These are phyloP conservation scores for Mactromeris polynyma DNA, from an alignment of 2,888 invertebrate genomes.

Conservation along the genomic window DNA sequence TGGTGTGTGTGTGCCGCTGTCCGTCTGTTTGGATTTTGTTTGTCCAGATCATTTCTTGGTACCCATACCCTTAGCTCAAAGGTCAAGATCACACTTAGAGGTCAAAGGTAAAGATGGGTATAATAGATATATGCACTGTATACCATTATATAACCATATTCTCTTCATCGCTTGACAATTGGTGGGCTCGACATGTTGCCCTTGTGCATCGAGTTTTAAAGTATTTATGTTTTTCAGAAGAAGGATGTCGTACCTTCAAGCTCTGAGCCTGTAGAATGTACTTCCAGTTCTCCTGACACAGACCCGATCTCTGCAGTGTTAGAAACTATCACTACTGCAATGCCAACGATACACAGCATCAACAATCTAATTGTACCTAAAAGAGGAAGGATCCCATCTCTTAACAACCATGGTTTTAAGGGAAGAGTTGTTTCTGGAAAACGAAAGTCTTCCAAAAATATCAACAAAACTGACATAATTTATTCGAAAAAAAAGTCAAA, in stretches of 20 bases:
- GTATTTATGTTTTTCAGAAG: not conserved
- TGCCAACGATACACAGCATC: conserved; percentile 74
- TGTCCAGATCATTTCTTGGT: too few relatives aligned
- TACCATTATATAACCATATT: too few relatives aligned
- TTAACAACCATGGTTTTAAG: conserved; percentile 14
- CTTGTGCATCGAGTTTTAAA: too few relatives aligned
- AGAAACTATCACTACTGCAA: conserved; percentile 78
- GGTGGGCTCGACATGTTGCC: too few relatives aligned
- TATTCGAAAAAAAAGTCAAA: not conserved
- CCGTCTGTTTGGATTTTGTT: too few relatives aligned
- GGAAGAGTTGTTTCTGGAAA: not conserved
- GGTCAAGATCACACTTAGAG: too few relatives aligned
- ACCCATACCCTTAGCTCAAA: too few relatives aligned
- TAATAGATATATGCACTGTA: too few relatives aligned
- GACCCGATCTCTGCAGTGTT: conserved; percentile 50
- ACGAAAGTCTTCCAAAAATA: not conserved
- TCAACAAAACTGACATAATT: not conserved
- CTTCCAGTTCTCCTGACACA: not conserved
- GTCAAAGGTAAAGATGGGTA: too few relatives aligned
- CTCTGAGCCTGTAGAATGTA: not conserved
- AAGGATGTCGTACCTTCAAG: not conserved
- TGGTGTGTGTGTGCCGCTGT: too few relatives aligned
- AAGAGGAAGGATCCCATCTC: conserved; percentile 53
- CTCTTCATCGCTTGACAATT: too few relatives aligned
- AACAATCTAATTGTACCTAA: conserved; percentile 38